Conservation (phyloP, 2,113 vertebrate species). For the Ailuropoda melanoleuca region DNA sequence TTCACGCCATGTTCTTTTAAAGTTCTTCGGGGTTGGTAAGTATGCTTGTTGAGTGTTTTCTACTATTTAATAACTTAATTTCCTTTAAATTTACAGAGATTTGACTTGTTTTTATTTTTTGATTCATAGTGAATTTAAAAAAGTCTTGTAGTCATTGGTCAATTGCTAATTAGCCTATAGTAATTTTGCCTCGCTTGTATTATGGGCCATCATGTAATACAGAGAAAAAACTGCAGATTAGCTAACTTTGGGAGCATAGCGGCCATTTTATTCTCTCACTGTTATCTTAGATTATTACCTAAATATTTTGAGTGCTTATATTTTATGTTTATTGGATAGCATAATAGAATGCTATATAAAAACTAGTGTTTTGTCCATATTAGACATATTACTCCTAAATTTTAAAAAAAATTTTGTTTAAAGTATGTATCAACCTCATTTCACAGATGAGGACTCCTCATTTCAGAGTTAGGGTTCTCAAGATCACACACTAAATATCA, state of each 20-base stretch:
- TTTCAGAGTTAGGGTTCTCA: conserved; percentile 35
- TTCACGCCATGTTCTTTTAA: conserved; percentile 88
- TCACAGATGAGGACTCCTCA: background rate
- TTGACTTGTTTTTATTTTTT: background rate
- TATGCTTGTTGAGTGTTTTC: conserved; percentile 53
- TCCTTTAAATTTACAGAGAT: background rate
- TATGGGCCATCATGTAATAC: background rate
- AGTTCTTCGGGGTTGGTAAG: conserved; percentile 92
- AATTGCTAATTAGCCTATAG: background rate
- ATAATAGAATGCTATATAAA: background rate
- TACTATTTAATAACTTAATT: background rate
- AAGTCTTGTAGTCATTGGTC: background rate
- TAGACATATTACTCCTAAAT: background rate
- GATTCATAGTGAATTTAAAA: background rate
- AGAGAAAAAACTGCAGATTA: background rate
- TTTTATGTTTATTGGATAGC: background rate
- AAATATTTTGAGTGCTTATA: conserved; percentile 28
- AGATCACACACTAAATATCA: background rate
- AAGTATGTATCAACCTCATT: background rate
- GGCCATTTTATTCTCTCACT: background rate
- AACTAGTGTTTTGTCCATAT: background rate
- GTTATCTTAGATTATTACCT: conserved; percentile 14
- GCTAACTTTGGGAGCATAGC: background rate
- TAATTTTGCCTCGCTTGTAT: background rate
- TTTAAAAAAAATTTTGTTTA: background rate